A percentile compares a stretch with the other conserved stretches of the same genome.
Evolutionary conservation across 2,113 vertebrate species (phyloP).

Genomic region (Oreochromis spilurus): DNA sequence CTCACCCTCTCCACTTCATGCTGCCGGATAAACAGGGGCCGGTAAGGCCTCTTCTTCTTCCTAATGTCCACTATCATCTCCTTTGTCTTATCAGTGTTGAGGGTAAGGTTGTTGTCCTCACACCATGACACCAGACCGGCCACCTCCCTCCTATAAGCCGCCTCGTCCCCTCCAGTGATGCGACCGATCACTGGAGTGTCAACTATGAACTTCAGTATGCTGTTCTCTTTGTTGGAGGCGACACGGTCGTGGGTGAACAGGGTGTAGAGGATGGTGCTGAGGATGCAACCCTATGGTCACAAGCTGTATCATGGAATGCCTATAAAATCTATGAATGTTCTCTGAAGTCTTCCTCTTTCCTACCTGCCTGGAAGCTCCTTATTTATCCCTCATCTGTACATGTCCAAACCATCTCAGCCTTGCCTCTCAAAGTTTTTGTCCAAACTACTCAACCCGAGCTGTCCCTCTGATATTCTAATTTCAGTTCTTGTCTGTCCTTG

Average conservation of each 20-base stretch:
- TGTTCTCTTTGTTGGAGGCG: not conserved
- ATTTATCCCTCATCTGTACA: not conserved
- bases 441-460: not conserved
- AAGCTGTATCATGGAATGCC: not conserved
- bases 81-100: not conserved
- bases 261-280: not conserved
- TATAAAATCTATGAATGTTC: not conserved
- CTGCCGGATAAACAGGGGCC: not conserved
- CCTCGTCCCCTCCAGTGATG: not conserved
- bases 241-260: not conserved
- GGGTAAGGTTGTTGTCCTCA: not conserved
- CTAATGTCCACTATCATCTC: not conserved
- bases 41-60: not conserved
- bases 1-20: not conserved
- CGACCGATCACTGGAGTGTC: too few relatives aligned
- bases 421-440: not conserved
- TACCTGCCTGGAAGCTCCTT: not conserved
- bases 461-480: not conserved
- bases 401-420: not conserved
- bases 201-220: too few relatives aligned
- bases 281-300: not conserved
- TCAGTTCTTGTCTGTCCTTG: not conserved
- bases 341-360: not conserved
- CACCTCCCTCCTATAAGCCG: not conserved
- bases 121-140: not conserved